Conservation (phyloP, 2,113 vertebrate species). For the Ursus arctos region DNA sequence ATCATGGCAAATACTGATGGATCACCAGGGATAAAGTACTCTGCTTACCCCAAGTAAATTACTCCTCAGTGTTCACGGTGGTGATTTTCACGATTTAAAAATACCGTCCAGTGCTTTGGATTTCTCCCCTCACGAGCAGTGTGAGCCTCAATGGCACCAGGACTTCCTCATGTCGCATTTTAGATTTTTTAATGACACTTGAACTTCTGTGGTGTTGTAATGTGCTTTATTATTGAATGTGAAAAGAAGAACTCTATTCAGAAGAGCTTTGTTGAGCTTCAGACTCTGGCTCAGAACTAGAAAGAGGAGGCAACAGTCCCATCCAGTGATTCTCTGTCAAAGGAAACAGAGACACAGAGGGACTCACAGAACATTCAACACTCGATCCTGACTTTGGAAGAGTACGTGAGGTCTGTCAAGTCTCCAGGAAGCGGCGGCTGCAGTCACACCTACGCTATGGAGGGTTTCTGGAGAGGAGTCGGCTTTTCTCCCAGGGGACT, state of each 20-base stretch:
- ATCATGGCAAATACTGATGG: background rate
- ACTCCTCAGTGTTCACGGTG: background rate
- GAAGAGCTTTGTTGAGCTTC: background rate
- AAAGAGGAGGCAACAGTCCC: background rate
- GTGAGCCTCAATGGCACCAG: background rate
- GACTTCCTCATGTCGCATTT: background rate
- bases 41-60: background rate
- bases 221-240: background rate
- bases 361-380: background rate
- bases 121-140: background rate
- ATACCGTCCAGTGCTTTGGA: background rate
- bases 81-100: background rate
- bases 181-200: slow-evolving; percentile 26
- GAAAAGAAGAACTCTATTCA: background rate
- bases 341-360: background rate
- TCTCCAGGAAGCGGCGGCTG: background rate
- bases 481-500: background rate
- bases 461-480: background rate
- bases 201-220: background rate
- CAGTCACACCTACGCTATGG: rapidly evolving
- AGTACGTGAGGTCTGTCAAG: background rate
- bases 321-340: background rate
- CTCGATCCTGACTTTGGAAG: background rate
- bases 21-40: background rate
- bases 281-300: background rate